These are phyloP conservation scores for Dryas iulia DNA, from an alignment of 1,140 invertebrate species.

Conservation along the genomic window DNA sequence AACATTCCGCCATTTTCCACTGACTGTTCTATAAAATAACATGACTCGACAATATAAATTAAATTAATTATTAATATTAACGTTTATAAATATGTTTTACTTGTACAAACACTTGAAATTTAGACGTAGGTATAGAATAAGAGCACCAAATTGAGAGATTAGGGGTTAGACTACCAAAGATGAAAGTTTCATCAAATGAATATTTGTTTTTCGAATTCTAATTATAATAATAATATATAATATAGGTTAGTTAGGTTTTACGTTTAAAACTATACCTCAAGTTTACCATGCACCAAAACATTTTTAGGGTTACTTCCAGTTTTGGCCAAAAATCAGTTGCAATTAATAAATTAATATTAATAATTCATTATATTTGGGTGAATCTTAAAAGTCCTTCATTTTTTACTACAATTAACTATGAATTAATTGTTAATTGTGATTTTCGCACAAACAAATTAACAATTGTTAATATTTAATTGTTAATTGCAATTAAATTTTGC, in stretches of 20 bases:
- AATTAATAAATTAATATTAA: no score
- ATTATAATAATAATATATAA: constrained; percentile 47
- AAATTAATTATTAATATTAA: not conserved
- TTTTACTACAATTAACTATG: no score
- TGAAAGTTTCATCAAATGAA: constrained; percentile 75
- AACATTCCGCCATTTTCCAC: not conserved
- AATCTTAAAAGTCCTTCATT: no score
- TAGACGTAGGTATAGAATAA: constrained; percentile 33
- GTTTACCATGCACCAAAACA: constrained; percentile 78
- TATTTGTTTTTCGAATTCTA: constrained; percentile 53
- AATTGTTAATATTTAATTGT: no score
- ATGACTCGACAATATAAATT: not conserved
- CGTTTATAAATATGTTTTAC: constrained; percentile 8
- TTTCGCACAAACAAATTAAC: no score
- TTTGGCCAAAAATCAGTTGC: no score
- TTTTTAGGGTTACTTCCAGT: constrained; percentile 53
- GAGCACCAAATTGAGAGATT: constrained; percentile 66
- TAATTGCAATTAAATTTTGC: no score
- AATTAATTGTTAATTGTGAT: no score
- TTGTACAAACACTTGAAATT: constrained; percentile 1
- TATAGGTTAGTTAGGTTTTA: constrained; percentile 42
- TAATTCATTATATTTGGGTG: no score
- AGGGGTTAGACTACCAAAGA: constrained; percentile 70
- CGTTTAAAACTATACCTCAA: constrained; percentile 68
- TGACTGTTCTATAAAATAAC: not conserved